phyloP scores from a whole-genome alignment of 2,797 vertebrate genomes.

The Neosilurus hyrtlii region DNA sequence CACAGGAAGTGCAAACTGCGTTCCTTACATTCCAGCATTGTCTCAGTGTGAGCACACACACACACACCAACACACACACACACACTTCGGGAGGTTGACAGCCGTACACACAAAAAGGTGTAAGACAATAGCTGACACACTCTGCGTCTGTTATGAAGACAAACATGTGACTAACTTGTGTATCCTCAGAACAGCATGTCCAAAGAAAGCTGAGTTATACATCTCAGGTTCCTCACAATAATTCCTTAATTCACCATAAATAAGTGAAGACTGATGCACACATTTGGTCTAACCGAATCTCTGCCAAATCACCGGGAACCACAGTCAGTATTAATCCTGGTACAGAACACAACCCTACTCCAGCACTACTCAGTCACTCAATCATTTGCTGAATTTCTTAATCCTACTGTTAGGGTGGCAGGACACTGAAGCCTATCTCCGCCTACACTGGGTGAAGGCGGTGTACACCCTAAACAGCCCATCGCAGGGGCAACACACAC shows the following conservation, averaged over 20 bases:
- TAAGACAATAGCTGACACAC: constrained; percentile 51
- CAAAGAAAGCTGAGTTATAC: background rate
- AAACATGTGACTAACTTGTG: constrained; percentile 25
- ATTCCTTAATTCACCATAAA: no score
- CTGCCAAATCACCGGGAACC: background rate
- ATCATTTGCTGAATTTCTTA: no score
- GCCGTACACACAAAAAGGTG: constrained; percentile 16
- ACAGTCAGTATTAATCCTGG: background rate
- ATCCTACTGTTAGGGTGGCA: no score
- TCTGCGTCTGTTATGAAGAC: constrained; percentile 14
- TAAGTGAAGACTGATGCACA: background rate
- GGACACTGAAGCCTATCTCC: no score
- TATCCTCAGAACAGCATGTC: constrained; percentile 15
- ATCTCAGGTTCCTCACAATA: background rate
- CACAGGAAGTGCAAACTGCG: constrained; percentile 71
- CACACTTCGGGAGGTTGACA: constrained; percentile 7
- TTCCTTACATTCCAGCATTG: constrained; percentile 72
- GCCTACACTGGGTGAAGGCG: no score
- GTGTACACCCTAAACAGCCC: no score
- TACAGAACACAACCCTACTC: background rate
- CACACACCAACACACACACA: constrained; percentile 19
- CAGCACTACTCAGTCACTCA: no score
- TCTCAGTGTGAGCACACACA: constrained; percentile 57
- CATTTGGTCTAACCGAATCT: background rate
- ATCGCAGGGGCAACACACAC: no score